Percentiles rank a stretch among this genome's conserved stretches.
Evolutionary conservation across 2,797 vertebrate species (phyloP).

Genomic region (Oreochromis mossambicus): DNA sequence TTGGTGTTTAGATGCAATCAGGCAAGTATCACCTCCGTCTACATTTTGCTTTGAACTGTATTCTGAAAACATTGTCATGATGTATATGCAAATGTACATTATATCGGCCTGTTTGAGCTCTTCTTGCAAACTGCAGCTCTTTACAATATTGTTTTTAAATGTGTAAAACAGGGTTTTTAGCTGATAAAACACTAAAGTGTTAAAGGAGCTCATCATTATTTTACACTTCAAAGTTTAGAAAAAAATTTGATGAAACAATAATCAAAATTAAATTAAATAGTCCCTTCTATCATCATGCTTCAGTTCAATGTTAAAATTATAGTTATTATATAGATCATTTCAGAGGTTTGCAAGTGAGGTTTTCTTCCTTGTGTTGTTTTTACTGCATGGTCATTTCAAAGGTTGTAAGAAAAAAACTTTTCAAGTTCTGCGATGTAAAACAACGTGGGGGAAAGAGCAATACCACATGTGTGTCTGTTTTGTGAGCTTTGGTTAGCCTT

Average conservation of each 20-base stretch:
- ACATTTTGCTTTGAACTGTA: background rate
- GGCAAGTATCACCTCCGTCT: background rate
- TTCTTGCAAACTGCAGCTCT: background rate
- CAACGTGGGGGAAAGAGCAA: background rate
- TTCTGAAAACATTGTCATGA: background rate
- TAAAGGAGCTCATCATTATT: rapidly evolving
- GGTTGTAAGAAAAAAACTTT: background rate
- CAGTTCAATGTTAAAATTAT: background rate
- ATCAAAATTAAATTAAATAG: background rate
- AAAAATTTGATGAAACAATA: background rate
- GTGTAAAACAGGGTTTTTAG: background rate
- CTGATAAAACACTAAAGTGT: rapidly evolving
- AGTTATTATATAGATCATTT: rapidly evolving
- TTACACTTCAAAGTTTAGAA: background rate
- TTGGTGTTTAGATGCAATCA: background rate
- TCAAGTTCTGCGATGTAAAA: background rate
- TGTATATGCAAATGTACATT: background rate
- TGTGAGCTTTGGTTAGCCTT: background rate
- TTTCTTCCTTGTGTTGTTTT: background rate
- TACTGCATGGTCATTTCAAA: background rate
- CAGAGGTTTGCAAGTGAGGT: rapidly evolving
- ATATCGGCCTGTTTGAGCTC: background rate
- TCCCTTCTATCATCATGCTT: background rate
- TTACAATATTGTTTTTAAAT: background rate
- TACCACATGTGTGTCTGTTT: background rate